These are phyloP conservation scores for Conus canariensis DNA, from an alignment of 2,888 invertebrate species.

Conservation along the genomic window DNA sequence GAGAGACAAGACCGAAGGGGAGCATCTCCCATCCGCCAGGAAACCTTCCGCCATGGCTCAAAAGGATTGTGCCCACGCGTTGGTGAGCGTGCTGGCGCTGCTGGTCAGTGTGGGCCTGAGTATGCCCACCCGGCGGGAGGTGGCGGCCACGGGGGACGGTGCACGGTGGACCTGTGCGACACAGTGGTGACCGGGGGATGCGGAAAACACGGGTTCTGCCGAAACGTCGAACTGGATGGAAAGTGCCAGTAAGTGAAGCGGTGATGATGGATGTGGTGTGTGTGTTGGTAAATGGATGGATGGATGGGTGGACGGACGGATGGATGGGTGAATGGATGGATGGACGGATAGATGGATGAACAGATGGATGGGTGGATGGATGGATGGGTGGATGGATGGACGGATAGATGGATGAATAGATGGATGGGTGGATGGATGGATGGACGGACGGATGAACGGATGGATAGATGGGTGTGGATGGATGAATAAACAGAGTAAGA, in stretches of 20 bases:
- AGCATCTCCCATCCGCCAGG: neutral
- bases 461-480: no score
- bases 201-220: neutral
- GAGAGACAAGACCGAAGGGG: no score
- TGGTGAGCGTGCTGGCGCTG: conserved; percentile 12
- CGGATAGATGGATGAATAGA: no score
- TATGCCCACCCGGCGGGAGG: neutral
- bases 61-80: neutral
- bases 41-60: neutral
- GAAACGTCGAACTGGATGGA: neutral
- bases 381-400: no score
- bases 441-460: no score
- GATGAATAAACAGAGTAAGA: no score
- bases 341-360: neutral
- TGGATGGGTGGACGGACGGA: neutral
- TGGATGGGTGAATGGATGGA: neutral
- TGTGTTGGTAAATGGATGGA: neutral
- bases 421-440: no score
- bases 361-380: neutral
- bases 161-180: neutral
- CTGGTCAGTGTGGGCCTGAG: neutral
- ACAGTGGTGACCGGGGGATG: neutral
- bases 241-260: neutral
- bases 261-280: neutral
- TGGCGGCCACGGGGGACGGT: no score